A percentile compares a stretch with the other conserved stretches of the same genome.
Evolutionary conservation across 2,113 vertebrate species (phyloP).

Genomic region (Nothoprocta perdicaria): DNA sequence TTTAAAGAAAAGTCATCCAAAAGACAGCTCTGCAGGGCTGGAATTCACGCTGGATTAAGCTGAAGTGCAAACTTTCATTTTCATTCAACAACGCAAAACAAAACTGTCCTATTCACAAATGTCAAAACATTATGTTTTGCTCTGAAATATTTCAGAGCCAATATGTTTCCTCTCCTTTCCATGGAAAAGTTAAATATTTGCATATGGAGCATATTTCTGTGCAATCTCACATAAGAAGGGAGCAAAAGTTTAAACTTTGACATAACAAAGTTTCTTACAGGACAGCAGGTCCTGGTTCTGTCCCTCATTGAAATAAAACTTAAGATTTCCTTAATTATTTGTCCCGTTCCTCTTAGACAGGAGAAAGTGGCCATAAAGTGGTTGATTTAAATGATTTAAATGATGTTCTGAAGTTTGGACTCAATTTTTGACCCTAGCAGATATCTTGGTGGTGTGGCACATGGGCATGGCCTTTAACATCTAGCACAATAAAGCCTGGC

Average conservation of each 20-base stretch:
- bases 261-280: neutral
- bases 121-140: constrained; percentile 24
- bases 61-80: constrained; percentile 7
- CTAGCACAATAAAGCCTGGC: neutral
- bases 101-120: constrained; percentile 22
- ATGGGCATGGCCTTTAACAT: neutral
- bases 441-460: neutral
- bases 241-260: neutral
- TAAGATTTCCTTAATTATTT: neutral
- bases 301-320: neutral
- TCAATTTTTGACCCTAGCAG: neutral
- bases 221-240: neutral
- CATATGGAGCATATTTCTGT: constrained; percentile 14
- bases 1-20: neutral
- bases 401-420: neutral
- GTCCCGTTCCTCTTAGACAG: neutral
- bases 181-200: constrained; percentile 31
- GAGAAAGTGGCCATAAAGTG: neutral
- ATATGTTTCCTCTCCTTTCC: neutral
- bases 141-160: constrained; percentile 1
- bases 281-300: neutral
- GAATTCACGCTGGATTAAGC: neutral
- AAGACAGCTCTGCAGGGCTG: neutral
- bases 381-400: neutral
- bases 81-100: constrained; percentile 16